phyloP scores from a whole-genome alignment of 2,888 invertebrate species.

The Nephrotoma guestfalica region DNA sequence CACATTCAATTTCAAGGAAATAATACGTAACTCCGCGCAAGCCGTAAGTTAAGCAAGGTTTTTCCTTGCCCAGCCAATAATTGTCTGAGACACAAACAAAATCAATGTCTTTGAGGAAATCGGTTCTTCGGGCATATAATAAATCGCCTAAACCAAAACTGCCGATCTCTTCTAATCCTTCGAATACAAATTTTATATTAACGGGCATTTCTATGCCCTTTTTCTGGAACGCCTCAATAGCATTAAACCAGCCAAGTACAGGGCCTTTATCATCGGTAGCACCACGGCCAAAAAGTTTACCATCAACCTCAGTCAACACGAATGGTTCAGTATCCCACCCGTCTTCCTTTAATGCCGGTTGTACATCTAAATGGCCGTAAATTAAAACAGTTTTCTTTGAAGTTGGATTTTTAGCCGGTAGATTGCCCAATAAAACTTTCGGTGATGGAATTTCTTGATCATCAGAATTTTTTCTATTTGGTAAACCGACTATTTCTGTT shows the following conservation, averaged over 20 bases:
- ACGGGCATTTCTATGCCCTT: not conserved
- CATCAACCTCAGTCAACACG: slow-evolving; percentile 70
- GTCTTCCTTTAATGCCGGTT: slow-evolving; percentile 83
- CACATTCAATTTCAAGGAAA: slow-evolving; percentile 73
- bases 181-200: slow-evolving; percentile 1
- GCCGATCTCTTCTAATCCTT: slow-evolving; percentile 94
- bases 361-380: slow-evolving; percentile 97
- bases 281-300: slow-evolving; percentile 82
- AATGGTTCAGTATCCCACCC: slow-evolving; percentile 97
- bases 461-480: slow-evolving; percentile 55
- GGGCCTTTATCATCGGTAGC: slow-evolving; percentile 91
- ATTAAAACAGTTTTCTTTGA: slow-evolving; percentile 85
- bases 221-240: slow-evolving; percentile 71
- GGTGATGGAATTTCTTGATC: slow-evolving; percentile 64
- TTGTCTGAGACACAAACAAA: slow-evolving; percentile 97
- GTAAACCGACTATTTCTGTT: slow-evolving; percentile 60
- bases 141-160: slow-evolving; percentile 90
- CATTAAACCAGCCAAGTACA: slow-evolving; percentile 90
- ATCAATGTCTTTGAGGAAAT: slow-evolving; percentile 74
- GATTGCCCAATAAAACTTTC: slow-evolving; percentile 62
- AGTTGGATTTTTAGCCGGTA: slow-evolving; percentile 16
- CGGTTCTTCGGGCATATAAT: slow-evolving; percentile 46
- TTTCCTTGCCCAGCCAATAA: slow-evolving; percentile 95
- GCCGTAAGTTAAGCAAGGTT: slow-evolving; percentile 95
- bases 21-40: slow-evolving; percentile 89